Percentiles rank a stretch among this genome's conserved stretches.
These are phyloP conservation scores for Psammodynastes pulverulentus DNA, from an alignment of 2,113 vertebrate genomes.

Conservation along the genomic window DNA sequence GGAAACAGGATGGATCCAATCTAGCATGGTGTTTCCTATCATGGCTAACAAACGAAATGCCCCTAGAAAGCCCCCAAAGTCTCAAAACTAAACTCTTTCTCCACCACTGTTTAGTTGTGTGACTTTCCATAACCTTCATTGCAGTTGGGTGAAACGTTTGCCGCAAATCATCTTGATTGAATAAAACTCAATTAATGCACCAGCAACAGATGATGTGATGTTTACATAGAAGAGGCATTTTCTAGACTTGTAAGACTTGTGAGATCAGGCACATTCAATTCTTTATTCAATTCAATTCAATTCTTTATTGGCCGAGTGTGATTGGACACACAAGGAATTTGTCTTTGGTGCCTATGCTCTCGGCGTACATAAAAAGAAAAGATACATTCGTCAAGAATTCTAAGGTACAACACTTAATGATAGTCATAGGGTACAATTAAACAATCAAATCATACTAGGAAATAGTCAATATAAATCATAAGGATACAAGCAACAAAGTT, in stretches of 20 bases:
- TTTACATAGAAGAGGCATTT: neutral
- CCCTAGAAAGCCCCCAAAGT: neutral
- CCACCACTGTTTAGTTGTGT: neutral
- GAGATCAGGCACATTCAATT: neutral
- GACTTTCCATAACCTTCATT: neutral
- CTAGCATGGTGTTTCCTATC: neutral
- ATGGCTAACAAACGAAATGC: neutral
- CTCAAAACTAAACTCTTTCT: neutral
- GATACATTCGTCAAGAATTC: no score
- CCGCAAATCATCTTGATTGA: neutral
- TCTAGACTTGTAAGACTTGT: neutral
- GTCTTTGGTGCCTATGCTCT: no score
- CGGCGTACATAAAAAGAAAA: no score
- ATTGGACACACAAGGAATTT: no score
- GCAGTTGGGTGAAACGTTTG: neutral
- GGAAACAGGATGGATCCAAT: neutral
- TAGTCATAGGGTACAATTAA: no score
- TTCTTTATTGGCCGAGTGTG: no score
- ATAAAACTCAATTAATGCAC: neutral
- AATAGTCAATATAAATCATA: no score
- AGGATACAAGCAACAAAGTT: no score
- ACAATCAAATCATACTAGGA: no score
- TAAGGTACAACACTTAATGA: no score
- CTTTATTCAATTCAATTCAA: no score
- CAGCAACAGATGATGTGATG: neutral